phyloP scores from a whole-genome alignment of 2,888 invertebrate species.

The Dasypogon diadema region DNA sequence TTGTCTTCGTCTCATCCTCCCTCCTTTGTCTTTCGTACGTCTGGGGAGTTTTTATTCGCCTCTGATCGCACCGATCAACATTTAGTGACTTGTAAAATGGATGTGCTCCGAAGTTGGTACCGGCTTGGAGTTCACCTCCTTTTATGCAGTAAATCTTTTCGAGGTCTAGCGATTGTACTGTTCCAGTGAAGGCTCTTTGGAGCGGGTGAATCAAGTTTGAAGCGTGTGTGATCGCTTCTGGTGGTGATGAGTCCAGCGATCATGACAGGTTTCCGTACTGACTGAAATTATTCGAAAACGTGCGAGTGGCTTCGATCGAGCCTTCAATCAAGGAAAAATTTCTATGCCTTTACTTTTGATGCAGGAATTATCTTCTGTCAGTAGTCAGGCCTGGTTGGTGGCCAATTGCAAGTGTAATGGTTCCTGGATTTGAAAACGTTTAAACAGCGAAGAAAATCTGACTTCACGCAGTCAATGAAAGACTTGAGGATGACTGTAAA shows the following conservation, averaged over 20 bases:
- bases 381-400: conserved; percentile 2
- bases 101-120: conserved; percentile 32
- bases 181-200: neutral
- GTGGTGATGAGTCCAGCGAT: conserved; percentile 33
- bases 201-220: conserved; percentile 11
- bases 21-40: conserved; percentile 27
- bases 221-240: conserved; percentile 45
- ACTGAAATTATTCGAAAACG: conserved; percentile 18
- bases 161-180: conserved; percentile 34
- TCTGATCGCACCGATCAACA: conserved; percentile 50
- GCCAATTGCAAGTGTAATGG: conserved; percentile 1
- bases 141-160: conserved; percentile 25
- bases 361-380: neutral
- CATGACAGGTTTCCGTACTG: conserved; percentile 10
- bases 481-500: neutral
- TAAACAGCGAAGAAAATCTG: conserved; percentile 10
- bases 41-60: conserved; percentile 42
- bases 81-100: conserved; percentile 48
- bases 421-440: neutral
- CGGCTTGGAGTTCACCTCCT: conserved; percentile 35
- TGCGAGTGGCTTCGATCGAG: conserved; percentile 16
- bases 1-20: conserved; percentile 31
- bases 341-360: conserved; percentile 2
- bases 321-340: conserved; percentile 38
- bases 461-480: neutral